Conservation (phyloP, 2,797 vertebrate genomes). For the Gorsachius magnificus region DNA sequence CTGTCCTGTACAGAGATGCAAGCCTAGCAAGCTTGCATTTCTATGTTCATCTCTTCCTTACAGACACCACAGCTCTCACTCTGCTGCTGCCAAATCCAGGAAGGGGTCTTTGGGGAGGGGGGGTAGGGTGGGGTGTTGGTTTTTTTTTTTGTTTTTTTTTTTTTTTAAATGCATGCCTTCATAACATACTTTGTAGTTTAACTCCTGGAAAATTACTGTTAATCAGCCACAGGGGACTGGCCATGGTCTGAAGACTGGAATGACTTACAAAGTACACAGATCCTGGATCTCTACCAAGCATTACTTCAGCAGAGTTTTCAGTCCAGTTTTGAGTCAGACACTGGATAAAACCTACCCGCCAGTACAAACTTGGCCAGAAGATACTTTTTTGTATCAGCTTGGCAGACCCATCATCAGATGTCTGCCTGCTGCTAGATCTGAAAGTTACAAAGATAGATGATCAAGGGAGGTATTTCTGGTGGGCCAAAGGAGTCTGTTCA, state of each 20-base stretch:
- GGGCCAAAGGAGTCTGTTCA: not conserved
- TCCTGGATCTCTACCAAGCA: not conserved
- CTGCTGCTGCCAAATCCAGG: not conserved
- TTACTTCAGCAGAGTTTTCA: slow-evolving; percentile 18
- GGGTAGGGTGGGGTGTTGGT: not conserved
- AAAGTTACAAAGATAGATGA: not conserved
- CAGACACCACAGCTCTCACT: not conserved
- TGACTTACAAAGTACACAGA: not conserved
- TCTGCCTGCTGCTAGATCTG: not conserved
- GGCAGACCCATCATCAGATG: not conserved
- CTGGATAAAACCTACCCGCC: not conserved
- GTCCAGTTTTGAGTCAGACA: not conserved
- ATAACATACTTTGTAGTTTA: not conserved
- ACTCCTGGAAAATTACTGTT: slow-evolving; percentile 22
- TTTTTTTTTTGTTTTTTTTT: not conserved
- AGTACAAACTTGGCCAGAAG: not conserved
- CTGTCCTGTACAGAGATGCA: not conserved
- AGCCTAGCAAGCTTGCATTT: not conserved
- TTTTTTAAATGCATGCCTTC: not conserved
- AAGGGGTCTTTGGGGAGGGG: not conserved
- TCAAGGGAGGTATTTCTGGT: not conserved
- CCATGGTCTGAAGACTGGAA: not conserved
- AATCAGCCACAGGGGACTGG: not conserved
- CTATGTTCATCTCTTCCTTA: not conserved
- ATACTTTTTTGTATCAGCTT: not conserved